Base-by-base conservation (phyloP, 2,888 invertebrate genomes). In the Pocota personata region DNA sequence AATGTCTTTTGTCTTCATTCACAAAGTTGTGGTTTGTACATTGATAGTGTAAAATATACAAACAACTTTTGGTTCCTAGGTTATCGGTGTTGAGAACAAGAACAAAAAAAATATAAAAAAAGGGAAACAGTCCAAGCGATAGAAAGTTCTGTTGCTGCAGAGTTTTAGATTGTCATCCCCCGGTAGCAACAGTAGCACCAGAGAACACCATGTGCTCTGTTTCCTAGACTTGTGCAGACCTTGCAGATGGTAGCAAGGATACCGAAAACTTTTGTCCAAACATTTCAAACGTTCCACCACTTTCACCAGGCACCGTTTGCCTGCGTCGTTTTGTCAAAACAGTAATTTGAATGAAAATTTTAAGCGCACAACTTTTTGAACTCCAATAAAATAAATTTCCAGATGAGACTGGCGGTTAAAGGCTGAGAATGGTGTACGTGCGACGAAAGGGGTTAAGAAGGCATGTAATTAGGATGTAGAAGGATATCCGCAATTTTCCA, bases 381-480 rank as follows among this genome's bases (percentile, higher is more conserved):
- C 72, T 78, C 27, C 24, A 78, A 83, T 78, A 83, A 83, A 78
- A 83, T 66, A 83, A 83, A 73, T 72, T 82, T 73, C 27, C 57
- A 77, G 46, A 60, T 72, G 78, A 64, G 76, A 69, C 60, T 35
- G 14, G 30, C 19, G 43, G 66, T 19, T 35, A 16, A 21, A 35
- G 62, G 32, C 6, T 52, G 73, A 19, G 8, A 48, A 52, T 46
- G 48, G 35, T 52, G 27, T 62, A 12, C 50, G 50, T 27, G 50
- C 48, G 2, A n/a, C 35, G 62, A 16, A 21, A 30, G 14, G 30
- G 50, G 50, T 40, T 69, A 69, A 79, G 80, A 76, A 80, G 86
- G 86, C 77, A 77, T 86, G 72, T 82, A 82, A 86, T 86, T 76
- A 86, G 86, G 67, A 77, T 77, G 76, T 77, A 57, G 60, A 67